Conservation (phyloP, 2,797 vertebrate species). For the Bucorvus abyssinicus region DNA sequence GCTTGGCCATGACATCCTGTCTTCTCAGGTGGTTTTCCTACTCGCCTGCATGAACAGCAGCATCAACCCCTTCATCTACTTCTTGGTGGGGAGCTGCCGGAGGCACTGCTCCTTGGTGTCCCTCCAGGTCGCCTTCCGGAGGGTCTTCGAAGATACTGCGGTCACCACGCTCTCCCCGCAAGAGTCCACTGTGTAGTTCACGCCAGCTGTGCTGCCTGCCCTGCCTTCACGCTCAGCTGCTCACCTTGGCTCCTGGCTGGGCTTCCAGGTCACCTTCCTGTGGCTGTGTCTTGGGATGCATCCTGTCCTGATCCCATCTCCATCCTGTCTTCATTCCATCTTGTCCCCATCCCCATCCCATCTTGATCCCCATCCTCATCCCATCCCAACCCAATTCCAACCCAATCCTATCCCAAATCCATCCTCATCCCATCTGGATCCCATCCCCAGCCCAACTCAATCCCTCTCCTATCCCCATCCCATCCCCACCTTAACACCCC, state of each 20-base stretch:
- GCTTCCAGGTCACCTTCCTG: background rate
- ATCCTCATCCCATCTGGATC: too few species aligned
- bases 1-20: fast-evolving
- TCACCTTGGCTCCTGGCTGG: too few species aligned
- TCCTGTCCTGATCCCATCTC: too few species aligned
- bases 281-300: background rate
- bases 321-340: too few species aligned
- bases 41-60: slow-evolving; percentile 23
- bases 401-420: too few species aligned
- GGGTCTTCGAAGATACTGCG: background rate
- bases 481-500: too few species aligned
- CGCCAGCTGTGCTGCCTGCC: fast-evolving
- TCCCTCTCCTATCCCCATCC: background rate
- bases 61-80: slow-evolving; percentile 43
- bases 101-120: background rate
- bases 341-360: background rate
- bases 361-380: background rate
- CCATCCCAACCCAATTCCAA: background rate
- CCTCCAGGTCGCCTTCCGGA: fast-evolving
- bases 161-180: background rate
- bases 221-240: background rate
- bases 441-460: too few species aligned
- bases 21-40: background rate
- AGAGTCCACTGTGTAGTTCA: background rate
- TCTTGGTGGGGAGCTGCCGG: slow-evolving; percentile 1